Evolutionary conservation across 2,113 vertebrate genomes (phyloP).

Genomic region (Cyprinus carpio): DNA sequence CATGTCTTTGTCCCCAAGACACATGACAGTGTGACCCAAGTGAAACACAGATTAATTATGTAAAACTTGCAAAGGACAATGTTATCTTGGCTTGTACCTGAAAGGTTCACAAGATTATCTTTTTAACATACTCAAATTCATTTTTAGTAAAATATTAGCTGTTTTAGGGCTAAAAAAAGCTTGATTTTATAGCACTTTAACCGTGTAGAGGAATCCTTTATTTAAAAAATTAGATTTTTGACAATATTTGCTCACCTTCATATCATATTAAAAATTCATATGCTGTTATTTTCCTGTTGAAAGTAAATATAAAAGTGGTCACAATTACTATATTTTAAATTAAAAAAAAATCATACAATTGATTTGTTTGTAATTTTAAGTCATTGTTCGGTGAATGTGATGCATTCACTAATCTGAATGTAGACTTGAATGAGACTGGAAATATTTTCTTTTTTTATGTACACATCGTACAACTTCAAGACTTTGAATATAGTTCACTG

Average conservation of each 20-base stretch:
- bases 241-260: not conserved
- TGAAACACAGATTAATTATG: conserved; percentile 20
- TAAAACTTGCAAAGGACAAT: not conserved
- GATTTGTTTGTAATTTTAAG: not conserved
- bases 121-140: not conserved
- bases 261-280: not conserved
- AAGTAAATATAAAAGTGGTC: not conserved
- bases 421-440: not conserved
- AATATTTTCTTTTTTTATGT: not conserved
- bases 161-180: not conserved
- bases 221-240: not conserved
- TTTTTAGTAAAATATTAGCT: not conserved
- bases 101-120: not conserved
- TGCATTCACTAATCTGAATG: not conserved
- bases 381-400: not conserved
- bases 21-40: not conserved
- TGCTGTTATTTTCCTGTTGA: not conserved
- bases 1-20: conserved; percentile 1
- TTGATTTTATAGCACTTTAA: not conserved
- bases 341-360: not conserved
- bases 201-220: not conserved
- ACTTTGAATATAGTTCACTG: not conserved
- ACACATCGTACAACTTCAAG: not conserved
- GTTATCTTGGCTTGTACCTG: too few relatives aligned
- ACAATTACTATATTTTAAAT: not conserved